Evolutionary conservation across 2,888 invertebrate genomes (phyloP), one percentile per base, ranked within the genome.

Genomic region (Plebejus anna): DNA sequence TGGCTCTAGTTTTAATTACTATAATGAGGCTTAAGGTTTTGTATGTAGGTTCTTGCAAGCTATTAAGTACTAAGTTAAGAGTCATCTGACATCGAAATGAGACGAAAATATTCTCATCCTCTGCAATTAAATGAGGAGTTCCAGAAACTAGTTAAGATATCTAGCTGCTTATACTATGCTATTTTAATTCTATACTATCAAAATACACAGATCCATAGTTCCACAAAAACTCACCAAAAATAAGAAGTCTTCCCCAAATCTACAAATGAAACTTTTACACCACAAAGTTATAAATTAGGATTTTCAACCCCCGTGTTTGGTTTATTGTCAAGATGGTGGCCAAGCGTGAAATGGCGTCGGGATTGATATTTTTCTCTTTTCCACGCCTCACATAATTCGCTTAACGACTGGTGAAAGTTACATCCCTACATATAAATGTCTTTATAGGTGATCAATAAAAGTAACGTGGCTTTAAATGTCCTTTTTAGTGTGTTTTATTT

Each of bases 241-340:
- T 66, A 66, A 66, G 66, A 66, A 1, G 13, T 66, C 16, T 32
- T 32, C 66, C 16, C 66, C 22, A 36, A 66, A 66, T 61, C 28
- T 61, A 9, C 28, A 61, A 61, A 66, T 16, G 13, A 61, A 66
- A 66, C 66, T 66, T 36, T 66, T 66, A 66, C 66, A 66, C 42
- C 72, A 47, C 72, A 72, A 42, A 42, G 47, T 42, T 22, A 72
- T 72, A 42, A 72, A 72, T 47, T 72, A 72, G 32, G 51, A 73
- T 51, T 55, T 73, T 73, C 55, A 55, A 55, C 51, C 55, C 73
- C 73, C 32, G 28, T 73, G 55, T 73, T 73, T 73, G 73, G 28
- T 55, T 73, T 73, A 73, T 73, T 73, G 73, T 73, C 73, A 73
- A 51, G 73, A 51, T 51, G 73, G 73, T 73, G 73, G 73, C 73